phyloP scores from a whole-genome alignment of 64 coral and sea anemone genomes.

The Catalaphyllia jardinei region DNA sequence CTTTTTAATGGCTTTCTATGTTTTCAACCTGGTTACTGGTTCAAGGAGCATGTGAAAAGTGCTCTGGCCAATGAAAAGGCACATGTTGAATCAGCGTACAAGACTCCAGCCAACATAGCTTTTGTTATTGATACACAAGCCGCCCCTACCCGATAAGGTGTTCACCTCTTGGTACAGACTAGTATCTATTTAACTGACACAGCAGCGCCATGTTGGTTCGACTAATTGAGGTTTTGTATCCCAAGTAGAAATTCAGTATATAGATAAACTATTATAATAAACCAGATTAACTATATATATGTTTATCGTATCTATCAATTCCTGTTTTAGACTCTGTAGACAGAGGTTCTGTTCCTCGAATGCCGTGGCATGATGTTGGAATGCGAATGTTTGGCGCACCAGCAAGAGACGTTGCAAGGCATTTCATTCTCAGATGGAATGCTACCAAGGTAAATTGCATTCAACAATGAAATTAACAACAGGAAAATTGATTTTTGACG shows the following conservation, averaged over 20 bases:
- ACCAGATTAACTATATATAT: too few relatives aligned
- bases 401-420: constrained; percentile 85
- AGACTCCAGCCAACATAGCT: not conserved
- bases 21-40: not conserved
- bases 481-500: not conserved
- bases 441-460: constrained; percentile 74
- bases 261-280: too few relatives aligned
- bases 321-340: constrained; percentile 75
- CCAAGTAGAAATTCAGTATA: too few relatives aligned
- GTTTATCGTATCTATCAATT: too few relatives aligned
- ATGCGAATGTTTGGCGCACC: constrained; percentile 67
- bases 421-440: constrained; percentile 98
- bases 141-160: too few relatives aligned
- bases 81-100: not conserved
- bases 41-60: not conserved
- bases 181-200: too few relatives aligned
- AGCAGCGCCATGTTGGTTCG: too few relatives aligned
- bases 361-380: constrained; percentile 98
- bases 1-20: not conserved
- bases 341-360: constrained; percentile 69
- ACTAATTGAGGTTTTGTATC: too few relatives aligned
- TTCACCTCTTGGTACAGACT: too few relatives aligned
- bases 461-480: not conserved
- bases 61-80: not conserved
- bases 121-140: too few relatives aligned